Percentiles rank a stretch among this genome's conserved stretches.
These are phyloP conservation scores for Heliconius charithonia DNA, from an alignment of 2,888 invertebrate species.

Conservation along the genomic window DNA sequence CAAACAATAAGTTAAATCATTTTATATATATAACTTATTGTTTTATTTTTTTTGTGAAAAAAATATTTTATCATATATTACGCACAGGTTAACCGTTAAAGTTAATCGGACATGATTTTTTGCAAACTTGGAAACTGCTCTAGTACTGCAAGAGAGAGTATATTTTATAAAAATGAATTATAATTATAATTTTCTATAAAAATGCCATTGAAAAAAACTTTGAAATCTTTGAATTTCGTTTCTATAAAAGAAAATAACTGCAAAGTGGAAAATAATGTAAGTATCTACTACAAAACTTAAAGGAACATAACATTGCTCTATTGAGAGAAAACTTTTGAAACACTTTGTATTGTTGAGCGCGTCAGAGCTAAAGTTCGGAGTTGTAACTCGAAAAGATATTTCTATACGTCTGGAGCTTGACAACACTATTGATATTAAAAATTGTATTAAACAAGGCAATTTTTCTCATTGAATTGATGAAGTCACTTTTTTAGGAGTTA, in stretches of 20 bases:
- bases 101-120: no score
- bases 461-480: no score
- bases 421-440: no score
- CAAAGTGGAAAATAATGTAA: constrained; percentile 10
- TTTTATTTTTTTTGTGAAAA: neutral
- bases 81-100: no score
- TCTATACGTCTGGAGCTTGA: neutral
- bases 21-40: no score
- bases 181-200: no score
- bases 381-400: neutral
- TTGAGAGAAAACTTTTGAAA: constrained; percentile 3
- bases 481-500: no score
- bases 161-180: no score
- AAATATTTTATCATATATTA: neutral
- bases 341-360: neutral
- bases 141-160: no score
- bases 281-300: neutral
- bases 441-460: no score
- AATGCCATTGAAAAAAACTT: neutral
- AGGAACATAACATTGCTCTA: neutral
- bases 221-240: neutral
- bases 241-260: neutral
- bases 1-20: no score
- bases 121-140: no score
- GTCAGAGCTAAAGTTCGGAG: neutral